A percentile compares a stretch with the other conserved stretches of the same genome.
phyloP scores from a whole-genome alignment of 2,888 invertebrate genomes.

The Synanthedon vespiformis region DNA sequence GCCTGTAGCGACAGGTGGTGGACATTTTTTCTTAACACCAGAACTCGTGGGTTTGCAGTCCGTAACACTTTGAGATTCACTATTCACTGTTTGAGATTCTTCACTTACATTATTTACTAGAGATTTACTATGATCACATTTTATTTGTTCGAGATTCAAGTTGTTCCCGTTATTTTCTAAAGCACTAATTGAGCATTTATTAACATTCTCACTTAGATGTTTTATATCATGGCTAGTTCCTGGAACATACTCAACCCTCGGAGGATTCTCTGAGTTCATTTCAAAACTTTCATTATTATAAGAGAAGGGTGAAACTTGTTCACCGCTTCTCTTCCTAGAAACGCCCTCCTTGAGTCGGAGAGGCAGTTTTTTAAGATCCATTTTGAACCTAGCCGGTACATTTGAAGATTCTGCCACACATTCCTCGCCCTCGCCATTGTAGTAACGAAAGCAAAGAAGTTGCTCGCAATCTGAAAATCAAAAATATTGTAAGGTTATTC shows the following conservation, averaged over 20 bases:
- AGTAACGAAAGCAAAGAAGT: slow-evolving; percentile 78
- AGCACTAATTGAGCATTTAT: slow-evolving; percentile 70
- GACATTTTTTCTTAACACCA: slow-evolving; percentile 69
- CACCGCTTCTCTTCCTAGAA: slow-evolving; percentile 60
- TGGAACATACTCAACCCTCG: slow-evolving; percentile 49
- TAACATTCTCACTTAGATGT: slow-evolving; percentile 61
- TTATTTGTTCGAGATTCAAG: slow-evolving; percentile 45
- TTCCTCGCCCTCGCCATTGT: slow-evolving; percentile 74
- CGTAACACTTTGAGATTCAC: slow-evolving; percentile 52
- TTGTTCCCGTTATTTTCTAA: slow-evolving; percentile 59
- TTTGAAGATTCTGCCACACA: slow-evolving; percentile 74
- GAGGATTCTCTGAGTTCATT: slow-evolving; percentile 57
- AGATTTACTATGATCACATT: slow-evolving; percentile 66
- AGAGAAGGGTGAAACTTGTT: slow-evolving; percentile 57
- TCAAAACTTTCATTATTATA: slow-evolving; percentile 67
- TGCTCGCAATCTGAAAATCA: slow-evolving; percentile 74
- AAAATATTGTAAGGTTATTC: neutral
- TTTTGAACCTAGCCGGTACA: slow-evolving; percentile 55
- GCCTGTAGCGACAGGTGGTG: slow-evolving; percentile 68
- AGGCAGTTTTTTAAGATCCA: slow-evolving; percentile 71
- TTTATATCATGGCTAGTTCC: slow-evolving; percentile 55
- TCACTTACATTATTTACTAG: slow-evolving; percentile 52
- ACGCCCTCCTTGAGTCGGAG: slow-evolving; percentile 67
- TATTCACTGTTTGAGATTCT: slow-evolving; percentile 59
- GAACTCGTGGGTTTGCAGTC: slow-evolving; percentile 51